Evolutionary conservation across 2,113 vertebrate genomes (phyloP).

Genomic region (Chlamydotis undulata): DNA sequence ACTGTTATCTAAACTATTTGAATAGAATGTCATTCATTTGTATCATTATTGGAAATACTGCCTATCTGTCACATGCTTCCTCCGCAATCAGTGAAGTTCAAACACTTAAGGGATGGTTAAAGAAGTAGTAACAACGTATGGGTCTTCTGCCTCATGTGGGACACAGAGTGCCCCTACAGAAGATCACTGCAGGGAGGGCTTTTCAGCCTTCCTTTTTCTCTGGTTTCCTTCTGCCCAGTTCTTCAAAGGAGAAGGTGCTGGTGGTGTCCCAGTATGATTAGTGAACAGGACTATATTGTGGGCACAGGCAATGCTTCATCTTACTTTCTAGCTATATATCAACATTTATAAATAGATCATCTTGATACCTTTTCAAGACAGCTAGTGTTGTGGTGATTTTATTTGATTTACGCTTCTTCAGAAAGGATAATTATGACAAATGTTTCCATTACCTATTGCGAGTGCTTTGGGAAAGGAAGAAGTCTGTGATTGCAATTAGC

Average conservation of each 20-base stretch:
- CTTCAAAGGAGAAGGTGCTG: not conserved
- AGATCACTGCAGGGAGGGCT: not conserved
- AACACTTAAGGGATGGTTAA: not conserved
- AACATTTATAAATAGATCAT: constrained; percentile 42
- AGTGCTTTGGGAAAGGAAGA: constrained; percentile 36
- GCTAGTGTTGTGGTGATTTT: constrained; percentile 34
- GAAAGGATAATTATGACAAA: constrained; percentile 58
- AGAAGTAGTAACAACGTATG: not conserved
- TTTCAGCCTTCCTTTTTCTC: not conserved
- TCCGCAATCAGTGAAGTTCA: not conserved
- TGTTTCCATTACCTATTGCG: constrained; percentile 37
- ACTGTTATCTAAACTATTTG: not conserved
- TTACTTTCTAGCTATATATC: not conserved
- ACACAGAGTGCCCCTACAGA: not conserved
- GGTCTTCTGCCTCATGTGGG: not conserved
- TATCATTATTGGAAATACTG: constrained; percentile 19
- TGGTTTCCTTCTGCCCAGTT: not conserved
- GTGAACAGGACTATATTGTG: not conserved
- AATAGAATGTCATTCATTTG: constrained; percentile 31
- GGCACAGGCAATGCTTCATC: not conserved
- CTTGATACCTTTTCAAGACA: not conserved
- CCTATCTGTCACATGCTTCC: constrained; percentile 13
- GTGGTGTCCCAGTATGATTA: not conserved
- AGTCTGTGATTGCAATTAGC: constrained; percentile 39
- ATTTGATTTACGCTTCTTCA: not conserved